Evolutionary conservation across 2,797 vertebrate species (phyloP).

Genomic region (Oreonectes daqikongensis): DNA sequence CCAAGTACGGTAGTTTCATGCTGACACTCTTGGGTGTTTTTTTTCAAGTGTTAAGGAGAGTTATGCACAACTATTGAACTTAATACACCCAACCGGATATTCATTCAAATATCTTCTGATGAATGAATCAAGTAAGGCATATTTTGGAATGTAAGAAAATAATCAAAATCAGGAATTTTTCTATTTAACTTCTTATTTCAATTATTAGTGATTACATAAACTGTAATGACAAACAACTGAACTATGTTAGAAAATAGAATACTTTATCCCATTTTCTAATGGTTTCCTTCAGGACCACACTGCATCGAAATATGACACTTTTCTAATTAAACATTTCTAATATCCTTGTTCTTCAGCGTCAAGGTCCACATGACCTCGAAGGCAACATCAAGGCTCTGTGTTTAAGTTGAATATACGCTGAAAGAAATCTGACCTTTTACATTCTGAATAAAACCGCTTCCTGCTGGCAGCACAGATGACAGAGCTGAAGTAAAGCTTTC

Average conservation of each 20-base stretch:
- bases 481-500: conserved; percentile 13
- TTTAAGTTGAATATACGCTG: conserved; percentile 32
- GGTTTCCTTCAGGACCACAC: not conserved
- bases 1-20: not conserved
- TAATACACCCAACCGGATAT: too few species aligned
- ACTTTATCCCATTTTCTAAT: not conserved
- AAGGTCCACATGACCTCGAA: conserved; percentile 1
- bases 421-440: conserved; percentile 41
- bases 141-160: too few species aligned
- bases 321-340: conserved; percentile 13
- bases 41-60: not conserved
- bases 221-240: too few species aligned
- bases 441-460: conserved; percentile 30
- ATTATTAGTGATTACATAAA: not conserved
- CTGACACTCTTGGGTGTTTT: not conserved
- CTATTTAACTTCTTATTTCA: not conserved
- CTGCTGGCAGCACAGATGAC: conserved; percentile 15
- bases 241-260: too few species aligned
- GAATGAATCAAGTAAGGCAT: too few species aligned
- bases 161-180: not conserved
- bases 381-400: not conserved
- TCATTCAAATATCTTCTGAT: too few species aligned
- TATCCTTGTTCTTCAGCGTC: not conserved
- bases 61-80: too few species aligned
- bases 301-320: not conserved